A percentile compares a stretch with the other conserved stretches of the same genome.
These are phyloP conservation scores for Hecatera dysodea DNA, from an alignment of 2,888 invertebrate species.

Conservation along the genomic window DNA sequence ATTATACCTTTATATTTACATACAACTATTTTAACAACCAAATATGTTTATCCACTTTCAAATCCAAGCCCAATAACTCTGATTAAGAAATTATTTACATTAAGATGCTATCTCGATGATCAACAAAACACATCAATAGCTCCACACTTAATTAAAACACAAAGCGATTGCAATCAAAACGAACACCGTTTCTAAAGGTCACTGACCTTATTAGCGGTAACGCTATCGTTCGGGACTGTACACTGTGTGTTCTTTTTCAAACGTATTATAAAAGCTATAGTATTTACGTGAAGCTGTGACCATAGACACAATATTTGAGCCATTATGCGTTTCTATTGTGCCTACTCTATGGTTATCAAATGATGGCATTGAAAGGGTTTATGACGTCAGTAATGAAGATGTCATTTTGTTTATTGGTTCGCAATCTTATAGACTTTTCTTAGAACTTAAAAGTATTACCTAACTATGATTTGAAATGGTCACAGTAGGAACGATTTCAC, in stretches of 20 bases:
- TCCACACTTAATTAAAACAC: conserved; percentile 64
- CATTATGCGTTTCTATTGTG: conserved; percentile 81
- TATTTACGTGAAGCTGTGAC: conserved; percentile 63
- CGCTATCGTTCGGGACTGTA: conserved; percentile 76
- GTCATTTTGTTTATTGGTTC: conserved; percentile 77
- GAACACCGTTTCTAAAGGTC: conserved; percentile 71
- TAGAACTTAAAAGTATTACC: background rate
- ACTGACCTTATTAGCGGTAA: conserved; percentile 77
- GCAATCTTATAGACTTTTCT: conserved; percentile 70
- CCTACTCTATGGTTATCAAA: conserved; percentile 77
- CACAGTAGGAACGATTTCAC: background rate
- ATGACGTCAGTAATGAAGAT: conserved; percentile 84
- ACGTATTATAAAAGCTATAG: conserved; percentile 47
- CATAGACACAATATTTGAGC: conserved; percentile 77
- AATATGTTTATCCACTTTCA: conserved; percentile 40
- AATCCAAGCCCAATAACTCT: conserved; percentile 27
- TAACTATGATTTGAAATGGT: conserved; percentile 11
- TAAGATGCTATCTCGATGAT: conserved; percentile 63
- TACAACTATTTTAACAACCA: conserved; percentile 4
- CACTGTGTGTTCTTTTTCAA: conserved; percentile 59
- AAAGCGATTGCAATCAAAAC: conserved; percentile 65
- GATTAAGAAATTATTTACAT: conserved; percentile 66
- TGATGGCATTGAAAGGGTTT: conserved; percentile 79
- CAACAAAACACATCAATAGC: conserved; percentile 55
- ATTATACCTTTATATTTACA: background rate